Evolutionary conservation across 2,113 vertebrate species (phyloP).

Genomic region (Ptilorrhoa leucosticta): DNA sequence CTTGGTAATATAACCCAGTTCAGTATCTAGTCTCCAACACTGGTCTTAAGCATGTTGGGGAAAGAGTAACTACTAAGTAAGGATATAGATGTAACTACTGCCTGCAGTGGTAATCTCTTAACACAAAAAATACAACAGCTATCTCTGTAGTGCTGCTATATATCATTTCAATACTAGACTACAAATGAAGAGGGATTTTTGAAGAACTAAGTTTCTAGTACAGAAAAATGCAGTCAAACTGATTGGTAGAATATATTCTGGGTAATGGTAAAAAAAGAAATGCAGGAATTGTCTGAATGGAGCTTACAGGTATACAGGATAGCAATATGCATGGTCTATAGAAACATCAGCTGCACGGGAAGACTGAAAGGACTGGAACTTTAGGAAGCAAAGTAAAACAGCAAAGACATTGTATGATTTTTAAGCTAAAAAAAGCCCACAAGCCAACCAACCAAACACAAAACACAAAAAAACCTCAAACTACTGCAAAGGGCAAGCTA

Average conservation of each 20-base stretch:
- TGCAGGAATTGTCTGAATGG: neutral
- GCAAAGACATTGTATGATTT: neutral
- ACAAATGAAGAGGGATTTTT: neutral
- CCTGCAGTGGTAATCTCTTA: neutral
- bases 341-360: neutral
- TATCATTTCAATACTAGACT: neutral
- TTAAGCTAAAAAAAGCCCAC: neutral
- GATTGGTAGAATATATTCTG: neutral
- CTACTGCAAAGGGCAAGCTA: neutral
- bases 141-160: neutral
- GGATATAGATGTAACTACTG: neutral
- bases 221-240: neutral
- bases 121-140: neutral
- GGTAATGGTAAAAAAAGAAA: neutral
- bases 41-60: neutral
- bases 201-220: neutral
- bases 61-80: neutral
- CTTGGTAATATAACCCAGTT: neutral
- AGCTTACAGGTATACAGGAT: neutral
- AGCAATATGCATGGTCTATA: neutral
- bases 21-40: neutral
- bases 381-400: neutral
- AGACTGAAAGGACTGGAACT: neutral
- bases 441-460: neutral
- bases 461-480: neutral